Base-by-base conservation (phyloP, 2,797 vertebrate species). In the Geotrypetes seraphini region DNA sequence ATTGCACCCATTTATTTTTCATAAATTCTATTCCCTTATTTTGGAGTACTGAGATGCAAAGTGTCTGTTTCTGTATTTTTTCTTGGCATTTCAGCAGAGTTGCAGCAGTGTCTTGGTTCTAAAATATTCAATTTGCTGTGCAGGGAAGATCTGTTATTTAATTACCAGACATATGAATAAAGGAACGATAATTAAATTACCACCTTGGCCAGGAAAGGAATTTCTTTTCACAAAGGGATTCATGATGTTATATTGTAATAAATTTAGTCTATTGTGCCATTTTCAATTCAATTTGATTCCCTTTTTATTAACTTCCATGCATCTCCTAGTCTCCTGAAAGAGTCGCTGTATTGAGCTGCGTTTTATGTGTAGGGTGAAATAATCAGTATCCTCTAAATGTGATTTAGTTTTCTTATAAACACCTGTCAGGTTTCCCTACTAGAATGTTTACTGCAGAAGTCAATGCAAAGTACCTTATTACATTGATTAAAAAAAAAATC, bases 291-390 rank as follows among this genome's bases (percentile, higher is more conserved):
- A 46, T 60, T 47, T 39, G 31, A 63, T 37, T 39, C 26, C 12
- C 28, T 45, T 49, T 50, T 69, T 65, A 63, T 60, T 65, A 60
- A 54, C 43, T 40, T 24, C 25, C 26, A 2, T 37, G 19, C 24
- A 22, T 57, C 21, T 50, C 36, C 14, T 6, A 22, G n/a, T 10
- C 14, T 12, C 12, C 5, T 16, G 24, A 61, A 5, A 31, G 44
- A 50, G 28, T 25, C 34, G n/a, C 8, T 20, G 10, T 24, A 39
- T 51, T 36, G 35, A 17, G n/a, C 25, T 21, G 36, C 50, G n/a
- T 39, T 26, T 45, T 55, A 57, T 53, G 41, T 41, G 52, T 54
- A 41, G 52, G 3, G 16, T 36, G 32, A 50, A 45, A 52, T 7
- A 24, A 9, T 33, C 3, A 53, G 28, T 32, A 26, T n/a, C n/a